These are phyloP conservation scores for Plectus sambesii DNA, from an alignment of 1,140 invertebrate genomes.

Conservation along the genomic window DNA sequence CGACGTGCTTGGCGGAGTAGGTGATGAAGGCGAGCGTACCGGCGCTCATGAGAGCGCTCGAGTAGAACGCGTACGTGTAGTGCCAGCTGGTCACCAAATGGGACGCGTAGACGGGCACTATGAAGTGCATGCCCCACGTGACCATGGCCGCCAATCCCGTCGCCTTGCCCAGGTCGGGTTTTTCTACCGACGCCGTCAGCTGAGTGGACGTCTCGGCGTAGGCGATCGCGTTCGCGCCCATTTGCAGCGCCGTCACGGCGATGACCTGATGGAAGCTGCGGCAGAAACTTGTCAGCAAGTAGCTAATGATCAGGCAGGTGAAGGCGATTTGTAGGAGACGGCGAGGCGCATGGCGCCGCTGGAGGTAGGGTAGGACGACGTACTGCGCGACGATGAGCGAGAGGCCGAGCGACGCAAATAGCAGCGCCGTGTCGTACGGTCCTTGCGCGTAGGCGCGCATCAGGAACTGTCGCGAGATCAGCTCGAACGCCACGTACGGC, in stretches of 20 bases:
- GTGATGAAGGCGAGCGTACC: constrained; percentile 36
- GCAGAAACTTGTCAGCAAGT: constrained; percentile 33
- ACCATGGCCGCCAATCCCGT: constrained; percentile 44
- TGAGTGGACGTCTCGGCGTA: constrained; percentile 44
- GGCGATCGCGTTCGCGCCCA: constrained; percentile 42
- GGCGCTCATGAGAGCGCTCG: constrained; percentile 29
- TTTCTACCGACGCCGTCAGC: constrained; percentile 42
- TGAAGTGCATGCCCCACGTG: constrained; percentile 43
- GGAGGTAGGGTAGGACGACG: constrained; percentile 35
- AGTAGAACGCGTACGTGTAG: constrained; percentile 44
- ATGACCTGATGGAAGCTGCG: constrained; percentile 38
- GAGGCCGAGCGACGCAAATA: constrained; percentile 39
- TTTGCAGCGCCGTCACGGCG: constrained; percentile 38
- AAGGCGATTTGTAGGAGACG: constrained; percentile 36
- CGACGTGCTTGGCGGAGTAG: constrained; percentile 41
- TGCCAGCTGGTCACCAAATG: constrained; percentile 39
- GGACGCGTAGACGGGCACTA: constrained; percentile 43
- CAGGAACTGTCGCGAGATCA: constrained; percentile 44
- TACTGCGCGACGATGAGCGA: constrained; percentile 38
- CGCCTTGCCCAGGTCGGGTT: constrained; percentile 39
- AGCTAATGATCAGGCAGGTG: constrained; percentile 30
- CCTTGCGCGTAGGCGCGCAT: constrained; percentile 42
- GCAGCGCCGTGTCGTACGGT: constrained; percentile 39
- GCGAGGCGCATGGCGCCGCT: constrained; percentile 29
- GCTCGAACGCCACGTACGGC: constrained; percentile 45